These are phyloP conservation scores for Ceratoteleas bidentatus DNA, from an alignment of 1,140 invertebrate genomes.

Conservation along the genomic window DNA sequence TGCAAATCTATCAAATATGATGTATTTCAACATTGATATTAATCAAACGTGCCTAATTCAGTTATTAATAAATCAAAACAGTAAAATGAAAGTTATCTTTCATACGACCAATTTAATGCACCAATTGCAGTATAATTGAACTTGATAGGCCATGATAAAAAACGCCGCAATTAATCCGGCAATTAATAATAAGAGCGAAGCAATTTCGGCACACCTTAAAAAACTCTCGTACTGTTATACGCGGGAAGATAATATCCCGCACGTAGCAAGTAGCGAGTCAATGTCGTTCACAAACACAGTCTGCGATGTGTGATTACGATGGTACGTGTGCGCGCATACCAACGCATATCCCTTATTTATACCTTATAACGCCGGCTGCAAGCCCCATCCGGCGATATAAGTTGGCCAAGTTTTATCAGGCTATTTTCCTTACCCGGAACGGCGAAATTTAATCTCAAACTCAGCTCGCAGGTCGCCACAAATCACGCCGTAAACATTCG, in stretches of 20 bases:
- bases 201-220: too few species aligned
- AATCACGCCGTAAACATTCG: constrained; percentile 80
- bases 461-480: constrained; percentile 76
- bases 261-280: constrained; percentile 41
- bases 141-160: too few species aligned
- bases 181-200: too few species aligned
- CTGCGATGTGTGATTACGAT: constrained; percentile 51
- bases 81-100: too few species aligned
- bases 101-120: too few species aligned
- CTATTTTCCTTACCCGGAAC: constrained; percentile 78
- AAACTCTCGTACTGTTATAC: neutral
- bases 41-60: too few species aligned
- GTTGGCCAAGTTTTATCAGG: constrained; percentile 78
- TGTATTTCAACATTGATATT: too few species aligned
- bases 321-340: constrained; percentile 59
- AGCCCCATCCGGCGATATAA: constrained; percentile 63
- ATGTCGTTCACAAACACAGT: constrained; percentile 43
- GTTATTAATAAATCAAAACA: too few species aligned
- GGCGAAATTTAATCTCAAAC: constrained; percentile 79
- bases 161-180: too few species aligned
- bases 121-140: too few species aligned
- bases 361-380: constrained; percentile 50
- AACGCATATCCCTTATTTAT: constrained; percentile 60
- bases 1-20: too few species aligned
- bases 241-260: constrained; percentile 47